These are phyloP conservation scores for Solea senegalensis DNA, from an alignment of 2,113 vertebrate genomes.

Conservation along the genomic window DNA sequence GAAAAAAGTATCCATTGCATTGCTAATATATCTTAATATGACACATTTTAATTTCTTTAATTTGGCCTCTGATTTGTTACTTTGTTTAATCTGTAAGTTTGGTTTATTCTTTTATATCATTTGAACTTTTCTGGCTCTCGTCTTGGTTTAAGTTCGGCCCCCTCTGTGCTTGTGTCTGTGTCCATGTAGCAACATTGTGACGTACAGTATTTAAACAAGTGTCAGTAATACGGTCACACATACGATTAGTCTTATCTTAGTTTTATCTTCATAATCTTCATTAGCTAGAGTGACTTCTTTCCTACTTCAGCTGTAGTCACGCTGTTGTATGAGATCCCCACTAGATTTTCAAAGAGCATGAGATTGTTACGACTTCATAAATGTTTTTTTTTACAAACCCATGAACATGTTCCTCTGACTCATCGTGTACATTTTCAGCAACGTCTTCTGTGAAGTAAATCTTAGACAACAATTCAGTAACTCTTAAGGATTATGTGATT, in stretches of 20 bases:
- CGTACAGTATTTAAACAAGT: slow-evolving; percentile 10
- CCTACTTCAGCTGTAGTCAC: slow-evolving; percentile 3
- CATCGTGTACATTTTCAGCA: slow-evolving; percentile 25
- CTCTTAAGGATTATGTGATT: too few relatives aligned
- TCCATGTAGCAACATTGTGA: not conserved
- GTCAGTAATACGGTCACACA: slow-evolving; percentile 20
- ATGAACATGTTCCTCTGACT: slow-evolving; percentile 20
- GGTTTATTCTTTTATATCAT: too few relatives aligned
- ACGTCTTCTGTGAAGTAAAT: not conserved
- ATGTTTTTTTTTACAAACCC: not conserved
- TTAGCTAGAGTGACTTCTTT: not conserved
- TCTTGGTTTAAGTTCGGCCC: too few relatives aligned
- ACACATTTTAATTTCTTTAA: too few relatives aligned
- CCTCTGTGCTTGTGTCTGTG: not conserved
- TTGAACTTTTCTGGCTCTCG: too few relatives aligned
- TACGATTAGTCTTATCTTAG: slow-evolving; percentile 6
- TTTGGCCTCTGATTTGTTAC: too few relatives aligned
- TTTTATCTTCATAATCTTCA: not conserved
- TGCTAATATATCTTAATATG: too few relatives aligned
- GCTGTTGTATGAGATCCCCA: not conserved
- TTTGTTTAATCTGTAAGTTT: too few relatives aligned
- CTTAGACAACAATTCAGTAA: too few relatives aligned
- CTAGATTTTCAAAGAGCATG: slow-evolving; percentile 15
- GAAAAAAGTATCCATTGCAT: too few relatives aligned
- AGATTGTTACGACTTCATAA: slow-evolving; percentile 8